Base-by-base conservation (phyloP, 2,113 vertebrate genomes). In the Phocoena sinus region DNA sequence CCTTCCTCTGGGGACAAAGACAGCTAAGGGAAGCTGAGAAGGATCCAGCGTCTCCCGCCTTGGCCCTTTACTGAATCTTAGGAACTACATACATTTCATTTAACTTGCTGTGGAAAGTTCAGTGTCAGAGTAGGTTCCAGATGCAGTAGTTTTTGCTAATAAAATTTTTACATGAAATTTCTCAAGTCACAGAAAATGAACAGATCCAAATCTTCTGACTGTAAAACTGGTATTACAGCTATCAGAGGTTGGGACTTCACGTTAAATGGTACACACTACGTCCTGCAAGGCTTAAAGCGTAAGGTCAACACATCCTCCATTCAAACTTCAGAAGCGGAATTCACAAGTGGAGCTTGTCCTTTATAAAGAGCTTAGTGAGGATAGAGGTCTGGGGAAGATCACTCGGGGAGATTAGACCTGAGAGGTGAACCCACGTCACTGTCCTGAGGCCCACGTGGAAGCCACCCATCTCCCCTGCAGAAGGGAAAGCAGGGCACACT, bases 281-380 rank as follows among this genome's bases (percentile, higher is more conserved):
- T 93, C 33, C 28, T 0, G 3, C 60, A 25, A 63, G 44, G 60
- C 65, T 60, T 44, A 65, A 23, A 50, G 38, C 60, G 28, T 76
- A 89, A 92, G 60, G 89, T 87, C 82, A 95, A 26, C 63, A 4
- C 0, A 74, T 28, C 93, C 84, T 91, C 26, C 0, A 76, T 58
- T 92, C 53, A 17, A 93, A 80, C 71, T 68, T 71, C 82, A 53
- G 80, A 65, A 71, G 90, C 3, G 0, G 80, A 84, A 62, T 38
- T 81, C 88, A 67, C 47, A 5, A 65, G 68, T 4, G 1, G 41
- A 58, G 89, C 60, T 56, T 1, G 7, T 12, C 93, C 70, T 92
- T 92, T 95, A 73, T 95, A 95, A 96, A 92, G 41, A 95, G 96
- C 89, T 97, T 94, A 95, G 77, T n/a, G 97, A 77, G 60, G 83